phyloP scores from a whole-genome alignment of 1,140 invertebrate genomes.

The Aradophagus sp. region DNA sequence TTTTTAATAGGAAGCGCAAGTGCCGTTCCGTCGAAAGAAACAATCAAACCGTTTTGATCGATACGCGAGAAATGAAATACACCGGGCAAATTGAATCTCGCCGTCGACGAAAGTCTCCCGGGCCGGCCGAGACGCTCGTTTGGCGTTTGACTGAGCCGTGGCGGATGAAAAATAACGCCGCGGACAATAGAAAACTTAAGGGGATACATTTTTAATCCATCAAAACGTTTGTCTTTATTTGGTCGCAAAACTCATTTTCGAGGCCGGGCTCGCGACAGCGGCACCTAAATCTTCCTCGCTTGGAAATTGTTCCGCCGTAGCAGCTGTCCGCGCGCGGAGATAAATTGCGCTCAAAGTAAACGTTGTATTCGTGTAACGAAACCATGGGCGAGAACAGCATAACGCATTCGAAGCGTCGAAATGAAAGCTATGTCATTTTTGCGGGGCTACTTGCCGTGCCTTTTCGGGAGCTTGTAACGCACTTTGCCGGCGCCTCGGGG shows the following conservation, averaged over 20 bases:
- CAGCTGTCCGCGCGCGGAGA: constrained; percentile 50
- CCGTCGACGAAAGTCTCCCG: too few species aligned
- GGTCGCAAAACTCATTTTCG: constrained; percentile 51
- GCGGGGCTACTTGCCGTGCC: constrained; percentile 13
- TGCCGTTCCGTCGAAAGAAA: too few species aligned
- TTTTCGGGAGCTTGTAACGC: constrained; percentile 5
- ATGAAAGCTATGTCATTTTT: constrained; percentile 50
- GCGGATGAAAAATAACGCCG: constrained; percentile 1
- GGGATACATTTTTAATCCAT: constrained; percentile 30
- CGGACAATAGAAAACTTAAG: neutral
- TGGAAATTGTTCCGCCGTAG: constrained; percentile 52
- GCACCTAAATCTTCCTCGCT: constrained; percentile 52
- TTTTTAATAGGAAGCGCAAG: too few species aligned
- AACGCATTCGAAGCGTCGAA: constrained; percentile 43
- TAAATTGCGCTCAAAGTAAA: constrained; percentile 55
- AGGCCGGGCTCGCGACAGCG: constrained; percentile 22
- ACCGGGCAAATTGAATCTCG: too few species aligned
- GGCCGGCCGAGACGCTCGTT: too few species aligned
- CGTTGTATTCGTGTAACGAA: constrained; percentile 47
- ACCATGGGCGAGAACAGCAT: constrained; percentile 20
- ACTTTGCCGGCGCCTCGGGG: too few species aligned
- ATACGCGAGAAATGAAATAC: too few species aligned
- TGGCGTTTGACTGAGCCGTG: too few species aligned
- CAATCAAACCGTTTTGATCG: too few species aligned
- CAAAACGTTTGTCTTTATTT: constrained; percentile 50